These are phyloP conservation scores for Drosophila ironensis DNA, from an alignment of 1,140 invertebrate genomes.

Conservation along the genomic window DNA sequence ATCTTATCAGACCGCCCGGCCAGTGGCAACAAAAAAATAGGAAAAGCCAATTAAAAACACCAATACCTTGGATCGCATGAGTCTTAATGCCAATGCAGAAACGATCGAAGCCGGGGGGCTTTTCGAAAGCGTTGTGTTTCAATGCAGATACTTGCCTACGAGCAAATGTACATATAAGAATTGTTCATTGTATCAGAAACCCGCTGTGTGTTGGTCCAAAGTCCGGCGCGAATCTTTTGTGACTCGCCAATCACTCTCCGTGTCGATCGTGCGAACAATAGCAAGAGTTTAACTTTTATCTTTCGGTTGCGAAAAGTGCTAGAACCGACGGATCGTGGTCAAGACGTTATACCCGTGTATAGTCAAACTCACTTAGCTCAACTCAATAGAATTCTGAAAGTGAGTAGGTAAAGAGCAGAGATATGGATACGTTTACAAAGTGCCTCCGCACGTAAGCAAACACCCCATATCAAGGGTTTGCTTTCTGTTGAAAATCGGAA, in stretches of 20 bases:
- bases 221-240: conserved; percentile 16
- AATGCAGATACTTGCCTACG: conserved; percentile 29
- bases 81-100: conserved; percentile 11
- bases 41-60: conserved; percentile 59
- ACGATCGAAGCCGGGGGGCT: conserved; percentile 13
- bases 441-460: conserved; percentile 4
- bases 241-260: conserved; percentile 18
- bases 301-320: conserved; percentile 25
- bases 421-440: neutral
- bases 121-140: conserved; percentile 6
- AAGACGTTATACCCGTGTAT: neutral
- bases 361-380: neutral
- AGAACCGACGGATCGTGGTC: neutral
- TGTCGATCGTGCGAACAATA: conserved; percentile 2
- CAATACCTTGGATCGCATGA: conserved; percentile 24
- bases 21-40: conserved; percentile 37
- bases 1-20: conserved; percentile 43
- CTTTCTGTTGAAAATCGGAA: neutral
- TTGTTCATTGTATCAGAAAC: conserved; percentile 1
- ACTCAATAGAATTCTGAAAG: neutral
- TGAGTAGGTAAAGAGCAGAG: conserved; percentile 10
- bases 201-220: conserved; percentile 9
- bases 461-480: neutral
- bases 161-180: neutral
- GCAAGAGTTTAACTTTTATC: conserved; percentile 1